These are phyloP conservation scores for Meandrusa payeni DNA, from an alignment of 2,888 invertebrate genomes.

Conservation along the genomic window DNA sequence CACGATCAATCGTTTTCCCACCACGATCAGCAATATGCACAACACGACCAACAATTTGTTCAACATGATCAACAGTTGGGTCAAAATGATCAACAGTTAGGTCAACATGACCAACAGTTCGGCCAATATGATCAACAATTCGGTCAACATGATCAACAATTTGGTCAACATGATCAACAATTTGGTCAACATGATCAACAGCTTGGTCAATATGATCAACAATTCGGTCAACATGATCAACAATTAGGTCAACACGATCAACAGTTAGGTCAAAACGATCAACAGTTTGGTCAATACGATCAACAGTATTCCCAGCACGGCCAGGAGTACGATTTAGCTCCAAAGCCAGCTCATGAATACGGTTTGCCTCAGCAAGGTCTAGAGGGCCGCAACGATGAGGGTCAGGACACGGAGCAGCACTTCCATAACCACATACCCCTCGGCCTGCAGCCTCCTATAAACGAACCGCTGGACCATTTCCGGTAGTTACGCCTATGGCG, in stretches of 20 bases:
- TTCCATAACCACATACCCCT: constrained; percentile 72
- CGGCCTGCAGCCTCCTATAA: constrained; percentile 66
- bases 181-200: constrained; percentile 32
- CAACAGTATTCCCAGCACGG: constrained; percentile 38
- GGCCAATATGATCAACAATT: constrained; percentile 33
- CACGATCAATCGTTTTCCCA: constrained; percentile 33
- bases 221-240: constrained; percentile 25
- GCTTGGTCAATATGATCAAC: constrained; percentile 30
- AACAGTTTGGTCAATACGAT: constrained; percentile 37
- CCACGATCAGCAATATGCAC: constrained; percentile 31
- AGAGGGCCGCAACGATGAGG: constrained; percentile 61
- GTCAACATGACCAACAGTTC: constrained; percentile 30
- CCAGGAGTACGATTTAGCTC: constrained; percentile 32
- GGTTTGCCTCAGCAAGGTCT: constrained; percentile 55
- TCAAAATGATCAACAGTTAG: constrained; percentile 29
- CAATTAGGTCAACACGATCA: constrained; percentile 31
- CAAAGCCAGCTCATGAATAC: constrained; percentile 44
- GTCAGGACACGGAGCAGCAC: constrained; percentile 39
- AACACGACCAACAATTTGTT: constrained; percentile 26
- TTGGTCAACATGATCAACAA: constrained; percentile 33
- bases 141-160: constrained; percentile 35
- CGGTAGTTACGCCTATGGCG: constrained; percentile 40
- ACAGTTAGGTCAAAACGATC: constrained; percentile 34
- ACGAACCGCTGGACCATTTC: constrained; percentile 70
- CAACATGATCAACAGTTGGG: constrained; percentile 29